Conservation (phyloP, 2,797 vertebrate species). For the Leptodactylus fallax region DNA sequence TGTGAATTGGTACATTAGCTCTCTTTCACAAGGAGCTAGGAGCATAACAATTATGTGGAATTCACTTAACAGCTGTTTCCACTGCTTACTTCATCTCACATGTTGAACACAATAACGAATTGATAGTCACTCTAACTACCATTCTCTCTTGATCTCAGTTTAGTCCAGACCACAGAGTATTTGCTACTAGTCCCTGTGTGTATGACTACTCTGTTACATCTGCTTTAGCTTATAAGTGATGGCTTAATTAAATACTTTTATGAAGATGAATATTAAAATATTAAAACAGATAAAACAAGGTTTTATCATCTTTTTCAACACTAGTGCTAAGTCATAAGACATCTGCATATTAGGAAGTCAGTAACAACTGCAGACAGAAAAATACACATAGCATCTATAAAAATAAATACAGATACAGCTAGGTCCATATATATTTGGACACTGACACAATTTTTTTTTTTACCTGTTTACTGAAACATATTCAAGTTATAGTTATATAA, state of each 20-base stretch:
- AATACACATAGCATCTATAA: not conserved
- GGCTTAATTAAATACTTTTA: not conserved
- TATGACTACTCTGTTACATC: not conserved
- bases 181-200: not conserved
- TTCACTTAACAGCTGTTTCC: conserved; percentile 22
- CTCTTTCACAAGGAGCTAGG: conserved; percentile 17
- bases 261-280: not conserved
- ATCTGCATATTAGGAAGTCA: too few relatives aligned
- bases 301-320: not conserved
- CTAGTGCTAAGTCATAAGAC: not conserved
- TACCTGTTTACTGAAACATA: too few relatives aligned
- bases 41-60: conserved; percentile 1
- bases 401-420: too few relatives aligned
- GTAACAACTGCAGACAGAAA: not conserved
- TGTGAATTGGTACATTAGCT: conserved; percentile 10
- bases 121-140: not conserved
- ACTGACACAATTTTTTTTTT: too few relatives aligned
- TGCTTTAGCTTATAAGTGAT: not conserved
- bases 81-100: not conserved
- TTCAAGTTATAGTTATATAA: too few relatives aligned
- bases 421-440: too few relatives aligned
- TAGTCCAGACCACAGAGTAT: too few relatives aligned
- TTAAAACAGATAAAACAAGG: not conserved
- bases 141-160: not conserved
- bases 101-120: not conserved